phyloP scores from a whole-genome alignment of 2,113 vertebrate genomes.

The Manacus vitellinus region DNA sequence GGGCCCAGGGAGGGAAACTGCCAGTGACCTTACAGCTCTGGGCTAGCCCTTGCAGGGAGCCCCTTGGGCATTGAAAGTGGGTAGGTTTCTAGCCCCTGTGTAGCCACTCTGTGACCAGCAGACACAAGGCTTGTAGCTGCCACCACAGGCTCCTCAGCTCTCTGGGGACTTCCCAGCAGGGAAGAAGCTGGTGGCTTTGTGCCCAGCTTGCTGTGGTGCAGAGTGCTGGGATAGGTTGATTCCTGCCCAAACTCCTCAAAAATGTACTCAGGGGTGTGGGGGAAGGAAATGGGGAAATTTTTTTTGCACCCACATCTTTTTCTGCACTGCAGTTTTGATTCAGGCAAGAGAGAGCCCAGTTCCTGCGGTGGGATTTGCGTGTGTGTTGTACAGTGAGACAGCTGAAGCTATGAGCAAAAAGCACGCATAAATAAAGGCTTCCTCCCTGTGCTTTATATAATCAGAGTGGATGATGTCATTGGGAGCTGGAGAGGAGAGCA shows the following conservation, averaged over 20 bases:
- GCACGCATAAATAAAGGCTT: slow-evolving; percentile 64
- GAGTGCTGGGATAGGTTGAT: neutral
- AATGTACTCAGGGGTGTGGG: neutral
- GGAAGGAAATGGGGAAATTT: neutral
- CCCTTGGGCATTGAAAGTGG: rapidly evolving
- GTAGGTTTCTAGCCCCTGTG: neutral
- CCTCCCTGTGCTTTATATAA: slow-evolving; percentile 65
- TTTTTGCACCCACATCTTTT: neutral
- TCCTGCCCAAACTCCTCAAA: neutral
- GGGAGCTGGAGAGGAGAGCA: slow-evolving; percentile 51
- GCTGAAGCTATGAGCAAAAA: slow-evolving; percentile 60
- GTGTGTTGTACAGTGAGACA: slow-evolving; percentile 12
- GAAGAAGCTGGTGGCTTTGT: neutral
- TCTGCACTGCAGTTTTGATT: slow-evolving; percentile 19
- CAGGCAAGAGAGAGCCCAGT: neutral
- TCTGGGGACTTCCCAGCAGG: neutral
- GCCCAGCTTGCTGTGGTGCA: neutral
- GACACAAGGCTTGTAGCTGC: neutral
- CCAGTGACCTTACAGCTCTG: neutral
- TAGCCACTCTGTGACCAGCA: neutral
- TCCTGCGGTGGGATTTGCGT: slow-evolving; percentile 35
- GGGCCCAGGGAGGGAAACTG: neutral
- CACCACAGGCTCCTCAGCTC: neutral
- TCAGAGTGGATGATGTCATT: slow-evolving; percentile 68
- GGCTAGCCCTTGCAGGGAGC: neutral